Evolutionary conservation across 2,888 invertebrate genomes (phyloP).

Genomic region (Idaea dimidiata): DNA sequence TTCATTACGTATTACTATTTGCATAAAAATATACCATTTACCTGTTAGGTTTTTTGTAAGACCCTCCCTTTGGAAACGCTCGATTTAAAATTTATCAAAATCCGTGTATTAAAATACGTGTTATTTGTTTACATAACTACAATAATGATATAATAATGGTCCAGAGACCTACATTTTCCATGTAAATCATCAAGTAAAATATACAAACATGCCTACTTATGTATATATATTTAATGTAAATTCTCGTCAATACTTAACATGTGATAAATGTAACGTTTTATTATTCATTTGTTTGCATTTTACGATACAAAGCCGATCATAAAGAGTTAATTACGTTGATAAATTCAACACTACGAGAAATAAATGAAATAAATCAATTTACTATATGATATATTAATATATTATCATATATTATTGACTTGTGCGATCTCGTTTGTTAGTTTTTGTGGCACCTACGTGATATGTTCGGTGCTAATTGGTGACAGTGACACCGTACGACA

Average conservation of each 20-base stretch:
- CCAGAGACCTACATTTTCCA: not conserved
- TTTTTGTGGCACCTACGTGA: not conserved
- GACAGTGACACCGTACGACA: not conserved
- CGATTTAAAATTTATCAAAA: too few relatives aligned
- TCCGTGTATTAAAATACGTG: too few relatives aligned
- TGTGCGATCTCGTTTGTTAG: slow-evolving; percentile 1
- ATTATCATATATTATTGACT: slow-evolving; percentile 22
- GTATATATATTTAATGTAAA: not conserved
- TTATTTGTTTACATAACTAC: too few relatives aligned
- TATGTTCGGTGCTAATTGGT: not conserved
- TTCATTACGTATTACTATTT: too few relatives aligned
- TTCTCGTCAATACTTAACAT: not conserved
- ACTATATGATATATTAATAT: slow-evolving; percentile 25
- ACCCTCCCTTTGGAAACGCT: too few relatives aligned
- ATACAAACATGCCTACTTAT: not conserved
- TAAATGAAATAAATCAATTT: slow-evolving; percentile 28
- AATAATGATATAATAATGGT: not conserved
- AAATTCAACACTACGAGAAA: slow-evolving; percentile 18
- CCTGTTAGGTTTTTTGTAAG: too few relatives aligned
- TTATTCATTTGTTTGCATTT: slow-evolving; percentile 13
- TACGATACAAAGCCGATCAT: slow-evolving; percentile 21
- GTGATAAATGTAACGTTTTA: slow-evolving; percentile 6
- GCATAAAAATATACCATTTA: too few relatives aligned
- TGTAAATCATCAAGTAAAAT: too few relatives aligned
- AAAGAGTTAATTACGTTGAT: slow-evolving; percentile 27